Conservation (phyloP, 2,113 vertebrate genomes). For the Laticauda laticaudata region DNA sequence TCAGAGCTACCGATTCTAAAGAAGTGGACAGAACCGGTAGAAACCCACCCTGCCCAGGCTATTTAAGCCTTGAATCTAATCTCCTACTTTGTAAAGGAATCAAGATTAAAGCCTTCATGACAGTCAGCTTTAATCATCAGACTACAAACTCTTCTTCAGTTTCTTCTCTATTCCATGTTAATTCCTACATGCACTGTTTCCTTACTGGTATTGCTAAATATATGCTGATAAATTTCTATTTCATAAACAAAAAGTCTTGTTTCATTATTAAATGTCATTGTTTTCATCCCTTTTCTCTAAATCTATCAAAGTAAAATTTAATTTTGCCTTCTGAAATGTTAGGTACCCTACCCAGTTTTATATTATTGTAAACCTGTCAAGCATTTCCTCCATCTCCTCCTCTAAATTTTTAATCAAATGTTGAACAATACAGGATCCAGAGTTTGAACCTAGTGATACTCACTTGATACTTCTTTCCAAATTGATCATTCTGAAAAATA, state of each 20-base stretch:
- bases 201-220: background rate
- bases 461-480: background rate
- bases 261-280: background rate
- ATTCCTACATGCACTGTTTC: background rate
- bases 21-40: no score
- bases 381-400: background rate
- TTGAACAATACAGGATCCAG: background rate
- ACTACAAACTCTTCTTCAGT: background rate
- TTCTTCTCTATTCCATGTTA: background rate
- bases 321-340: background rate
- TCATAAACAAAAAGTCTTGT: background rate
- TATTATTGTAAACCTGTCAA: background rate
- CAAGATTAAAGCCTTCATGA: background rate
- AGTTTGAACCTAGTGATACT: background rate
- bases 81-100: background rate
- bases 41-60: no score
- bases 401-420: background rate
- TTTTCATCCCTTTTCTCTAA: background rate
- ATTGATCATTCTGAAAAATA: background rate
- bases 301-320: background rate
- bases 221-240: background rate
- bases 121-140: background rate
- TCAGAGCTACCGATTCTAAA: no score
- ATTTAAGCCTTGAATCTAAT: background rate
- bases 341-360: background rate